These are phyloP conservation scores for Myzus persicae DNA, from an alignment of 1,140 invertebrate genomes.

Conservation along the genomic window DNA sequence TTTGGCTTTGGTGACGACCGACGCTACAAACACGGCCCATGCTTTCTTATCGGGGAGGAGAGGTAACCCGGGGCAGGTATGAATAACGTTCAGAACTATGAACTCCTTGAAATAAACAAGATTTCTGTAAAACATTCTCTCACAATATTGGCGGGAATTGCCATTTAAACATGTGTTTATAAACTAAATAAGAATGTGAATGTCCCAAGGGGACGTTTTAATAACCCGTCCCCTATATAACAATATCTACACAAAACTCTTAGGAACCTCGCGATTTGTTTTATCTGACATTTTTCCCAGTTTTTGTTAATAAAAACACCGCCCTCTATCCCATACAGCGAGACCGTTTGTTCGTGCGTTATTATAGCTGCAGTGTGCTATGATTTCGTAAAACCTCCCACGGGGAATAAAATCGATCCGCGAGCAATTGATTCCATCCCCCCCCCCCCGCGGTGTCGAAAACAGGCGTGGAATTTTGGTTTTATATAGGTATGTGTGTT, in stretches of 20 bases:
- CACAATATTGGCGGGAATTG: neutral
- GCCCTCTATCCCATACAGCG: neutral
- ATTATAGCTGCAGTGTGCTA: neutral
- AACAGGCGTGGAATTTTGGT: neutral
- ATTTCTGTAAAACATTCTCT: neutral
- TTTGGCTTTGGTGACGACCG: slow-evolving; percentile 4
- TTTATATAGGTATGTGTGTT: neutral
- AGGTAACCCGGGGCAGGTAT: neutral
- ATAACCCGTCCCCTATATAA: neutral
- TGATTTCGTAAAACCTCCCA: neutral
- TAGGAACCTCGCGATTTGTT: neutral
- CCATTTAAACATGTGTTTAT: neutral
- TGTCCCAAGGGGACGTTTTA: slow-evolving; percentile 46
- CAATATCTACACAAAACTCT: neutral
- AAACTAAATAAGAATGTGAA: neutral
- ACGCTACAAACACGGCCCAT: neutral
- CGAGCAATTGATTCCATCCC: neutral
- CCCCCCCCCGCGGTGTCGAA: neutral
- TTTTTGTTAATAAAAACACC: neutral
- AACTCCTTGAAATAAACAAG: neutral
- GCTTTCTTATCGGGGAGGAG: neutral
- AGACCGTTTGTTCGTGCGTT: neutral
- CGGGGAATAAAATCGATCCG: slow-evolving; percentile 5
- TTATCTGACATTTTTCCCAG: neutral
- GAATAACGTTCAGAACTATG: neutral